phyloP scores from a whole-genome alignment of 1,140 invertebrate genomes.

The Zaprionus vittiger region DNA sequence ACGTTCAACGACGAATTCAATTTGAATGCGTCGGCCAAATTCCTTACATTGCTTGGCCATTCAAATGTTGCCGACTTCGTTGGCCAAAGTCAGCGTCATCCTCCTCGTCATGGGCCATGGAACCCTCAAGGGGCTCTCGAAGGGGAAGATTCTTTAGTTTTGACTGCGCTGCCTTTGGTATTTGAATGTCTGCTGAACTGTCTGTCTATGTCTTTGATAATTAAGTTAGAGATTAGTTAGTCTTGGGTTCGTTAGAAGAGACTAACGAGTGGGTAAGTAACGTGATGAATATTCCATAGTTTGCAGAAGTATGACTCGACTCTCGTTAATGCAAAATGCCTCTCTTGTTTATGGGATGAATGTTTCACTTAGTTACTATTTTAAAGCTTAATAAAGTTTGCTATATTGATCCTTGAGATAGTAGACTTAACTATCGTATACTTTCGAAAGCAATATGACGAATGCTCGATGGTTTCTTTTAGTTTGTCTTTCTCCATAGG shows the following conservation, averaged over 20 bases:
- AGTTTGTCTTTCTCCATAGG: no score
- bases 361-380: neutral
- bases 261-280: neutral
- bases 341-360: neutral
- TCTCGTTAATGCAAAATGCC: neutral
- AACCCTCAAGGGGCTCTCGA: neutral
- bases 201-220: slow-evolving; percentile 18
- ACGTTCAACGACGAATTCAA: slow-evolving; percentile 29
- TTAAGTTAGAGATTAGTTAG: slow-evolving; percentile 13
- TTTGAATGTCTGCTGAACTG: neutral
- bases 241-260: neutral
- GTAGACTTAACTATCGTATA: no score
- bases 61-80: slow-evolving; percentile 64
- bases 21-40: slow-evolving; percentile 69
- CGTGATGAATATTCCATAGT: neutral
- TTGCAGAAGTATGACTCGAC: neutral
- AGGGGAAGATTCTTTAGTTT: neutral
- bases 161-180: slow-evolving; percentile 3
- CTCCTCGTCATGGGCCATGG: slow-evolving; percentile 1
- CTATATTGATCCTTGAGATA: no score
- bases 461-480: no score
- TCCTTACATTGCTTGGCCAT: slow-evolving; percentile 70
- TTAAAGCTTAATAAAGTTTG: no score
- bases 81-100: slow-evolving; percentile 4
- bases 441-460: no score